A percentile compares a stretch with the other conserved stretches of the same genome.
phyloP scores from a whole-genome alignment of 1,140 invertebrate species.

The Heterodera schachtii region DNA sequence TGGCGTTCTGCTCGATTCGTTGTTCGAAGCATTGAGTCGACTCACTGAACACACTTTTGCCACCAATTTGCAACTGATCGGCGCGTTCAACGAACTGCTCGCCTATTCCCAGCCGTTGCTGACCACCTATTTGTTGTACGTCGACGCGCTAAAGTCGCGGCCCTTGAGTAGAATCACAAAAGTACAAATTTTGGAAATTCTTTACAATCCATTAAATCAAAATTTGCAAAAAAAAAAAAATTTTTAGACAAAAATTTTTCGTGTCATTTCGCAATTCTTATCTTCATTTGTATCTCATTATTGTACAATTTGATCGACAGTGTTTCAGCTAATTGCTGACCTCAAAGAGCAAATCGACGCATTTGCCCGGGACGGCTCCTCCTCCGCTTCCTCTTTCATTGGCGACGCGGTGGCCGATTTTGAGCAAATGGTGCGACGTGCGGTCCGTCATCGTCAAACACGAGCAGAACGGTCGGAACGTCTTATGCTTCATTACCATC shows the following conservation, averaged over 20 bases:
- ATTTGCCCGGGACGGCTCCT: not conserved
- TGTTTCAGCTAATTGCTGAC: not conserved
- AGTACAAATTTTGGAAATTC: not conserved
- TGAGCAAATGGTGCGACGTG: not conserved
- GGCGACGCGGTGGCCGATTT: not conserved
- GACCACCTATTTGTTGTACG: slow-evolving; percentile 81
- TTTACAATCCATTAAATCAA: too few species aligned
- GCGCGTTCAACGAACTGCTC: slow-evolving; percentile 81
- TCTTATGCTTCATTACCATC: not conserved
- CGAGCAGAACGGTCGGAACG: not conserved
- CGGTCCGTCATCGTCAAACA: not conserved
- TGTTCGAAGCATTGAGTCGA: slow-evolving; percentile 81
- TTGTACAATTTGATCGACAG: too few species aligned
- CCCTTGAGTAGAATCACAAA: not conserved
- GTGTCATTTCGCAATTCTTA: too few species aligned
- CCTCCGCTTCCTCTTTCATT: not conserved
- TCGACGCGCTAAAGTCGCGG: slow-evolving; percentile 35
- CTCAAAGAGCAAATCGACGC: slow-evolving; percentile 6
- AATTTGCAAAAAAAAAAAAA: too few species aligned
- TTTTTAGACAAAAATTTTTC: too few species aligned
- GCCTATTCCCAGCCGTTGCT: slow-evolving; percentile 84
- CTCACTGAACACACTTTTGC: slow-evolving; percentile 83
- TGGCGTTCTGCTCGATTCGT: slow-evolving; percentile 40
- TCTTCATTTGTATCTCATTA: too few species aligned
- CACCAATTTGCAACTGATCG: slow-evolving; percentile 84